Evolutionary conservation across 2,888 invertebrate genomes (phyloP).

Genomic region (Oscheius sp.): DNA sequence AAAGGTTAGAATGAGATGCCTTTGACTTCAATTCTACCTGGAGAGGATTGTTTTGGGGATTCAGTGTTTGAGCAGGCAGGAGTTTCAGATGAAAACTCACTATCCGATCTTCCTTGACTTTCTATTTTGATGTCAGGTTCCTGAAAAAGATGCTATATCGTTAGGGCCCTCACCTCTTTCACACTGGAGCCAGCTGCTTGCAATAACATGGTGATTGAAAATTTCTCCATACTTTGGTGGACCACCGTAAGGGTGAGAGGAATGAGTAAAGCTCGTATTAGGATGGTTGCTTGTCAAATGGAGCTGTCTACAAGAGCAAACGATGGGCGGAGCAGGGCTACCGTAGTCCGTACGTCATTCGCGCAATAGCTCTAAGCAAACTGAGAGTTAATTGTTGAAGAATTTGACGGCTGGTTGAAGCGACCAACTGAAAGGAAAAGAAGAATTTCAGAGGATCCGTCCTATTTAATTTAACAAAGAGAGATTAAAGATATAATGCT

Average conservation of each 20-base stretch:
- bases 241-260: too few relatives aligned
- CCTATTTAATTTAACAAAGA: not conserved
- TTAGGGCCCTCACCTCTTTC: slow-evolving; percentile 5
- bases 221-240: slow-evolving; percentile 27
- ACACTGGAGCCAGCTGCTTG: slow-evolving; percentile 1
- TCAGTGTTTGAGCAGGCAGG: slow-evolving; percentile 20
- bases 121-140: not conserved
- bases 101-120: not conserved
- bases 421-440: not conserved
- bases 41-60: slow-evolving; percentile 23
- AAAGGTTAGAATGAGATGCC: not conserved
- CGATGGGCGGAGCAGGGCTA: slow-evolving; percentile 27
- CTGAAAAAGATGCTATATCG: not conserved
- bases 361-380: slow-evolving; percentile 26
- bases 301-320: slow-evolving; percentile 27
- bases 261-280: slow-evolving; percentile 13
- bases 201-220: slow-evolving; percentile 23
- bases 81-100: slow-evolving; percentile 18
- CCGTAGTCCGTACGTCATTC: slow-evolving; percentile 28
- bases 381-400: slow-evolving; percentile 16
- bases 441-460: not conserved
- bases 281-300: slow-evolving; percentile 30
- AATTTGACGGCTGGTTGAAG: not conserved
- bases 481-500: too few relatives aligned
- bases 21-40: not conserved